Percentiles rank a stretch among this genome's conserved stretches.
These are phyloP conservation scores for Xanthia togata DNA, from an alignment of 2,888 invertebrate genomes.

Conservation along the genomic window DNA sequence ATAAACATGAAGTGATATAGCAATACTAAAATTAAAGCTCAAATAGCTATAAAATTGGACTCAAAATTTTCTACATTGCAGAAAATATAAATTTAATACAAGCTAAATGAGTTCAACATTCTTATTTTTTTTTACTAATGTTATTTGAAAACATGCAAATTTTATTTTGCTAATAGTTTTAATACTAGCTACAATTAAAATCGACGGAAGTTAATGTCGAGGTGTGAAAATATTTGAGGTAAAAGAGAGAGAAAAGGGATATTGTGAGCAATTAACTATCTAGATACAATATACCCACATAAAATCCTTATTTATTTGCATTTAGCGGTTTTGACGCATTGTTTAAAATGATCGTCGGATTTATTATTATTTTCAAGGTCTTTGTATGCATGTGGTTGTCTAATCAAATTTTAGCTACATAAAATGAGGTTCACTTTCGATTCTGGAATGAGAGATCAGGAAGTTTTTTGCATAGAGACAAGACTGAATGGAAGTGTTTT, in stretches of 20 bases:
- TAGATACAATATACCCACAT: conserved; percentile 62
- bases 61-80: conserved; percentile 55
- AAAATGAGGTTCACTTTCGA: conserved; percentile 83
- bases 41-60: conserved; percentile 44
- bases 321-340: conserved; percentile 12
- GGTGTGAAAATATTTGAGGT: conserved; percentile 64
- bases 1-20: conserved; percentile 32
- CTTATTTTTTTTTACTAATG: conserved; percentile 39
- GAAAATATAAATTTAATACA: conserved; percentile 56
- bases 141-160: conserved; percentile 58
- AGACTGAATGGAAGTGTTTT: conserved; percentile 79
- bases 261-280: conserved; percentile 68
- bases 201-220: conserved; percentile 61
- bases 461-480: conserved; percentile 75
- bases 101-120: conserved; percentile 57
- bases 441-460: conserved; percentile 81
- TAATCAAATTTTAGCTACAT: conserved; percentile 67
- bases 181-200: conserved; percentile 63
- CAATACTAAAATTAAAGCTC: conserved; percentile 41
- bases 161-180: conserved; percentile 66
- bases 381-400: conserved; percentile 28
- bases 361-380: conserved; percentile 31
- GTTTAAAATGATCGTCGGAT: conserved; percentile 24
- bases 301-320: conserved; percentile 50
- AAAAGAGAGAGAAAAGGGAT: conserved; percentile 61